These are phyloP conservation scores for Graptemys geographica DNA, from an alignment of 2,797 vertebrate species.

Conservation along the genomic window DNA sequence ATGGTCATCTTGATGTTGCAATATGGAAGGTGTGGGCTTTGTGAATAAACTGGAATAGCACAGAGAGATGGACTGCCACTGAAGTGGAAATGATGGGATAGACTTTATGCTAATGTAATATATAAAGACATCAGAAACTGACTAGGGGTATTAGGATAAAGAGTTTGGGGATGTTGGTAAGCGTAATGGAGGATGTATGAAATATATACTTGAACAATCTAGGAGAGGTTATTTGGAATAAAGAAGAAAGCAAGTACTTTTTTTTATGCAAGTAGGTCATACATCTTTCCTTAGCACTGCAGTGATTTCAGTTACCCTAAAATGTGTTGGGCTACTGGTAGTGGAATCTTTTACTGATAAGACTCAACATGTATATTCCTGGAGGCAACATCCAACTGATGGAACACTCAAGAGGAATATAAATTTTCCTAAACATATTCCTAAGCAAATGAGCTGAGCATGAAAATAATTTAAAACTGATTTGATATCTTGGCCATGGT, in stretches of 20 bases:
- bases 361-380: background rate
- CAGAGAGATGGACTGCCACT: background rate
- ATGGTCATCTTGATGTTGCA: background rate
- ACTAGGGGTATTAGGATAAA: background rate
- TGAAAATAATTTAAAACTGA: background rate
- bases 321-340: background rate
- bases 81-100: slow-evolving; percentile 34
- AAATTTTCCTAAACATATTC: slow-evolving; percentile 14
- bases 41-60: background rate
- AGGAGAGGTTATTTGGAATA: background rate
- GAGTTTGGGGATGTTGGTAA: background rate
- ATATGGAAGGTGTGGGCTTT: slow-evolving; percentile 43
- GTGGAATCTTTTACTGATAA: background rate
- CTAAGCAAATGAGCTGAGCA: background rate
- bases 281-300: background rate
- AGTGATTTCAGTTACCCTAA: background rate
- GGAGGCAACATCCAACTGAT: background rate
- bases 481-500: background rate
- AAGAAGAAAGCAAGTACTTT: background rate
- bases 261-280: slow-evolving; percentile 1
- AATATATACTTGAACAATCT: background rate
- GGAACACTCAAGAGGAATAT: background rate
- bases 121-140: slow-evolving; percentile 34
- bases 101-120: slow-evolving; percentile 7
- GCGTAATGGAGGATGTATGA: background rate